Conservation (phyloP, 2,113 vertebrate genomes). For the Lepus americanus region DNA sequence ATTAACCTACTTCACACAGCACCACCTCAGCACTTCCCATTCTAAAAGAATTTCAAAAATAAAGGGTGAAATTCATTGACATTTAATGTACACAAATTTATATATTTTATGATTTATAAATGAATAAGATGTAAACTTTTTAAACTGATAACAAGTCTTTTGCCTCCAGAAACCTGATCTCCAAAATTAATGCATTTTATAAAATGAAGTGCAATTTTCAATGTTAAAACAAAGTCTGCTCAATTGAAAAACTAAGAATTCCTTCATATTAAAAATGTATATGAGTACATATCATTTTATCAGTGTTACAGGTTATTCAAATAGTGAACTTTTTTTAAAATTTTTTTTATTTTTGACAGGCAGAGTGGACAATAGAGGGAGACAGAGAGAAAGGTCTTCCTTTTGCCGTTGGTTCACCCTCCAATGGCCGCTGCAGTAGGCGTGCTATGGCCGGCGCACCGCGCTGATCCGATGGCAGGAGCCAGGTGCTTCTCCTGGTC, state of each 20-base stretch:
- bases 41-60: slow-evolving; percentile 7
- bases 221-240: background rate
- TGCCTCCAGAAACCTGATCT: background rate
- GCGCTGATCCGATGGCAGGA: no score
- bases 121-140: slow-evolving; percentile 51
- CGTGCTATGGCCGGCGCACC: no score
- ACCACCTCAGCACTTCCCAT: slow-evolving; percentile 4
- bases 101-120: slow-evolving; percentile 56
- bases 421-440: no score
- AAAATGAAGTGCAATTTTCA: slow-evolving; percentile 52
- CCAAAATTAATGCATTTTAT: background rate
- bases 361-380: no score
- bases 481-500: no score
- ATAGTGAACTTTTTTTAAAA: background rate
- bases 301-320: slow-evolving; percentile 21
- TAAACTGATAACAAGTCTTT: background rate
- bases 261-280: background rate
- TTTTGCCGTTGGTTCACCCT: no score
- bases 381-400: no score
- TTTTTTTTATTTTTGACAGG: no score
- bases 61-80: background rate
- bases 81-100: slow-evolving; percentile 50
- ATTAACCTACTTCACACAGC: no score
- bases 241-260: slow-evolving; percentile 13
- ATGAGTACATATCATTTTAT: background rate